Evolutionary conservation across 2,797 vertebrate species (phyloP).

Genomic region (Halcyon badia): DNA sequence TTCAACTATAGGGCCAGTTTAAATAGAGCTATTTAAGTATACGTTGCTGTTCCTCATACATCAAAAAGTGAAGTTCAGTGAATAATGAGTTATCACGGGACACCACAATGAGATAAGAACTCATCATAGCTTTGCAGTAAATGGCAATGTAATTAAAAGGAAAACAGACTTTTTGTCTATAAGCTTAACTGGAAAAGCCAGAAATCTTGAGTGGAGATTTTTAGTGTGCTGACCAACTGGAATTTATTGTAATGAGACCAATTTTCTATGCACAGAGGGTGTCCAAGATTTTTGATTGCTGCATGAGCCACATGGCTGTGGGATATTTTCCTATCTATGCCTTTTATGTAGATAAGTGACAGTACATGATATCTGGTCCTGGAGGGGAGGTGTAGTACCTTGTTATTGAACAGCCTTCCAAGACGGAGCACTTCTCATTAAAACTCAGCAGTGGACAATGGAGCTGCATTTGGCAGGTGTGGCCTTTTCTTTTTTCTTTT

Average conservation of each 20-base stretch:
- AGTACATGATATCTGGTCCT: neutral
- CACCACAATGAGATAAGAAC: slow-evolving; percentile 53
- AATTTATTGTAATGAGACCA: neutral
- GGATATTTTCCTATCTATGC: neutral
- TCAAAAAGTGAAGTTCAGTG: slow-evolving; percentile 63
- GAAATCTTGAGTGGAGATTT: slow-evolving; percentile 7
- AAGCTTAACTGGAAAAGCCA: slow-evolving; percentile 61
- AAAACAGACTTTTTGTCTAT: slow-evolving; percentile 28
- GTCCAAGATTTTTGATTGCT: neutral
- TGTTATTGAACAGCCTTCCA: neutral
- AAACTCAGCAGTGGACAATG: neutral
- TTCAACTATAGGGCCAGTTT: slow-evolving; percentile 62
- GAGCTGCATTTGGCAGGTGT: neutral
- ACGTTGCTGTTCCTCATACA: slow-evolving; percentile 61
- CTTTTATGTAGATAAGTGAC: neutral
- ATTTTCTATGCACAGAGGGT: neutral
- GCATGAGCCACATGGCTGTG: neutral
- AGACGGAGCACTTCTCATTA: neutral
- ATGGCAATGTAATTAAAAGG: slow-evolving; percentile 58
- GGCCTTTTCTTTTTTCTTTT: neutral
- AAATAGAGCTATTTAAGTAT: slow-evolving; percentile 68
- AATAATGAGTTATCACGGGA: slow-evolving; percentile 51
- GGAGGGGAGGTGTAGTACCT: neutral
- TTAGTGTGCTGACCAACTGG: neutral
- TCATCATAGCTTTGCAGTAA: slow-evolving; percentile 59